Base-by-base conservation (phyloP, 2,113 vertebrate species). In the Illadopsis cleaveri region DNA sequence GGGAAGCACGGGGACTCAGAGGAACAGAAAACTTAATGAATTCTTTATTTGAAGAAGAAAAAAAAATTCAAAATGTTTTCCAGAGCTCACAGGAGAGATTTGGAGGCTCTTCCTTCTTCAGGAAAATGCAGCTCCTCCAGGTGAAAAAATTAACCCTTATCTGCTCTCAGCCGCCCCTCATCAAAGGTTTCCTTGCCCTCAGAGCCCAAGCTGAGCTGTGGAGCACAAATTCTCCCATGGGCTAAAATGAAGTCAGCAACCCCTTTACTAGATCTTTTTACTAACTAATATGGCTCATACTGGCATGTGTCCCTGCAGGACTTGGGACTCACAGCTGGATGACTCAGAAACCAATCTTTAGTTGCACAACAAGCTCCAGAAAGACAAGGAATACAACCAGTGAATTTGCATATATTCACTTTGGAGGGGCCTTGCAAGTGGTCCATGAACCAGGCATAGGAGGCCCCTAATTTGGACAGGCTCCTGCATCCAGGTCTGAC, bases 21-120 rank as follows among this genome's bases (percentile, higher is more conserved):
- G 82, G 82, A 94, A 77, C 38, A 81, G 75, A 88, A 94, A 94
- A 92, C 40, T 80, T 90, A 96, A 88, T 56, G 71, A 93, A 82
- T 75, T 78, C 92, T 88, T 91, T 90, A 94, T 78, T 66, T 86
- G 76, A 83, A 83, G 60, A 93, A 87, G 23, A 33, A 53, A 88
- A 93, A 88, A 37, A 3, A 4, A 12, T 85, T 90, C 68, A 53
- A 48, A 83, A 50, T 71, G 45, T 92, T 92, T 93, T 86, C 48
- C 60, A 81, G 76, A 70, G 54, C 47, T 62, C 47, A 83, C 30
- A 42, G 71, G 48, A 92, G 68, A 23, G 9, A 48, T 71, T 40
- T 0, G 0, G 58, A 65, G 54, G 45, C 44, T 40, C 30, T 18
- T 65, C 6, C 25, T 8, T 58, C 33, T 62, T 69, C 0, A 3